Evolutionary conservation across 2,113 vertebrate species (phyloP).

Genomic region (Dromaius novaehollandiae): DNA sequence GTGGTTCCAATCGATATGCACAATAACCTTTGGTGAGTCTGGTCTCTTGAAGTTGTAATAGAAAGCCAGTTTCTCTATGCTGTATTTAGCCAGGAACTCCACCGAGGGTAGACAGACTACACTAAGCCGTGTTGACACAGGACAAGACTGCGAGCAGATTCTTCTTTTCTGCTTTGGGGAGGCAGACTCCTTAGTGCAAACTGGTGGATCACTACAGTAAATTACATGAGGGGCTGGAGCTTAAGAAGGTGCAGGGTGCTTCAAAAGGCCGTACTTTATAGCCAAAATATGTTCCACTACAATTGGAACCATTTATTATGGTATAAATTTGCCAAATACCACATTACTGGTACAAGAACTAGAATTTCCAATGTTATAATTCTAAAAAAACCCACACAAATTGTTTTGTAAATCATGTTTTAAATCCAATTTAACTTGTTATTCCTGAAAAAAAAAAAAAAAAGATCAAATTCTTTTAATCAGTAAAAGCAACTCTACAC

Average conservation of each 20-base stretch:
- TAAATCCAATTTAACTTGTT: neutral
- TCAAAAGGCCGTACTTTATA: conserved; percentile 48
- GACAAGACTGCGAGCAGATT: neutral
- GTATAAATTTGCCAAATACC: neutral
- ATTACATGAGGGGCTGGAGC: conserved; percentile 6
- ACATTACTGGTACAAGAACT: neutral
- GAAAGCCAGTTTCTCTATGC: neutral
- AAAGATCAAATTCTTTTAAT: neutral
- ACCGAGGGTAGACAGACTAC: neutral
- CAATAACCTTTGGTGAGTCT: neutral
- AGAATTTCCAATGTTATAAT: neutral
- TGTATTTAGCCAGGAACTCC: neutral
- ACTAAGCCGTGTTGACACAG: neutral
- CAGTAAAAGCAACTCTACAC: neutral
- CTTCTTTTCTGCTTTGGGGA: neutral
- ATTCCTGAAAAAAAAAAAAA: neutral
- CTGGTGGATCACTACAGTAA: neutral
- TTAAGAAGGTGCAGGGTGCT: conserved; percentile 24
- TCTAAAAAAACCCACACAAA: neutral
- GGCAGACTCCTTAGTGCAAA: neutral
- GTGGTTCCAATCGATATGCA: neutral
- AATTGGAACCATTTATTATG: conserved; percentile 45
- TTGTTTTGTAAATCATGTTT: neutral
- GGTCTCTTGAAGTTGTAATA: neutral
- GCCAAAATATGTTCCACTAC: conserved; percentile 46